Percentiles rank a stretch among this genome's conserved stretches.
Conservation (phyloP, 2,888 invertebrate genomes). For the Euphydryas editha region DNA sequence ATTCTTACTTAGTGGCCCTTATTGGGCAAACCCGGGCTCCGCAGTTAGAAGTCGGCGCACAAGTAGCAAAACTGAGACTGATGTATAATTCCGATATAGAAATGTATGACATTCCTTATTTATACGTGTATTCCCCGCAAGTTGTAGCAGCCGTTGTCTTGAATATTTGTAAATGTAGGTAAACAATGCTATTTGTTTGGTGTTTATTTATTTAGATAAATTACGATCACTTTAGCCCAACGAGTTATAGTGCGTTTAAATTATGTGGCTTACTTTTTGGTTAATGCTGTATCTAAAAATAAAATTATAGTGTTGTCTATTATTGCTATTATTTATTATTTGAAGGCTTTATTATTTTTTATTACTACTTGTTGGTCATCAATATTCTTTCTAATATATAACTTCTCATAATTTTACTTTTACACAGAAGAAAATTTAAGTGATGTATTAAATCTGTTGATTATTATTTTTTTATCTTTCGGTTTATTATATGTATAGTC, state of each 20-base stretch:
- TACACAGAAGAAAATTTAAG: too few species aligned
- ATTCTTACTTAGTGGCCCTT: constrained; percentile 85
- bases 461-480: too few species aligned
- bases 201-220: constrained; percentile 12
- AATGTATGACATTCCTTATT: constrained; percentile 55
- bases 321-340: too few species aligned
- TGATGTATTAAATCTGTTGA: too few species aligned
- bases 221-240: constrained; percentile 1
- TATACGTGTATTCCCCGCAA: constrained; percentile 34
- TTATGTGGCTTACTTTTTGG: not conserved
- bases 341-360: too few species aligned
- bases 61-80: constrained; percentile 83
- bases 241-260: constrained; percentile 21
- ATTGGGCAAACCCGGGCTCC: constrained; percentile 66
- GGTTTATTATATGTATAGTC: too few species aligned
- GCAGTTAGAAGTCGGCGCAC: constrained; percentile 72
- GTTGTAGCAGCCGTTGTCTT: constrained; percentile 15
- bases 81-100: constrained; percentile 72
- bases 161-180: constrained; percentile 17
- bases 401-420: too few species aligned
- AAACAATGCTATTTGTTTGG: constrained; percentile 16
- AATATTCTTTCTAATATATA: too few species aligned
- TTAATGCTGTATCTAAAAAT: not conserved
- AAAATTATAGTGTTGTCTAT: not conserved
- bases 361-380: too few species aligned